Evolutionary conservation across 2,113 vertebrate genomes (phyloP), one percentile per base, ranked within the genome.

Genomic region (Bubalus kerabau): DNA sequence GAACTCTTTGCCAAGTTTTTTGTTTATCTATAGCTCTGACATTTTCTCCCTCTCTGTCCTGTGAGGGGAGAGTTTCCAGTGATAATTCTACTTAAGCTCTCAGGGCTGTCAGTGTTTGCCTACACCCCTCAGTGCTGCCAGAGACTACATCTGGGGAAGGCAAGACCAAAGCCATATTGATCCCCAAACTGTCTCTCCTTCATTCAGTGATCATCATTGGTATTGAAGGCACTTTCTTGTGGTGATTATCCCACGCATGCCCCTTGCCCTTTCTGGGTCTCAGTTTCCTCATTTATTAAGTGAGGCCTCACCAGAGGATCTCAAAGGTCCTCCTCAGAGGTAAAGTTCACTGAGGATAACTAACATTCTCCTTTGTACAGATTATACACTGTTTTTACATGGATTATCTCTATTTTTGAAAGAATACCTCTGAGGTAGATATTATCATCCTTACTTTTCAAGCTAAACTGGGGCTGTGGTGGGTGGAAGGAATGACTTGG

Each of bases 21-120:
- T 91, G 82, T 96, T 98, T 97, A 89, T 91, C 78, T 97, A 21
- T 92, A 93, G 82, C 59, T 96, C 85, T 87, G 62, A 87, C 56
- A 67, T 80, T 94, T 64, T 97, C 43, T 78, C 57, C 57, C 36
- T 92, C 15, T 85, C 48, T 93, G 54, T 86, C 60, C n/a, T 95
- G 60, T 78, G 71, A 96, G 21, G 50, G 80, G 56, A 92, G 87
- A 90, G 91, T 97, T 96, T 97, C 92, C 96, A 90, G 87, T 56
- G 93, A 86, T 86, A 86, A 96, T 93, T 91, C 60, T 19, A 93
- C 78, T 43, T 86, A 94, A 78, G 71, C 43, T 43, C 57, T 94
- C 82, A 96, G 62, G 91, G 32, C 89, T 87, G 83, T 95, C 96
- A 95, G 1, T 43, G 1, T 91, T 82, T 84, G 24, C 83, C 80